A percentile compares a stretch with the other conserved stretches of the same genome.
These are phyloP conservation scores for Agriopis aurantiaria DNA, from an alignment of 2,888 invertebrate species.

Conservation along the genomic window DNA sequence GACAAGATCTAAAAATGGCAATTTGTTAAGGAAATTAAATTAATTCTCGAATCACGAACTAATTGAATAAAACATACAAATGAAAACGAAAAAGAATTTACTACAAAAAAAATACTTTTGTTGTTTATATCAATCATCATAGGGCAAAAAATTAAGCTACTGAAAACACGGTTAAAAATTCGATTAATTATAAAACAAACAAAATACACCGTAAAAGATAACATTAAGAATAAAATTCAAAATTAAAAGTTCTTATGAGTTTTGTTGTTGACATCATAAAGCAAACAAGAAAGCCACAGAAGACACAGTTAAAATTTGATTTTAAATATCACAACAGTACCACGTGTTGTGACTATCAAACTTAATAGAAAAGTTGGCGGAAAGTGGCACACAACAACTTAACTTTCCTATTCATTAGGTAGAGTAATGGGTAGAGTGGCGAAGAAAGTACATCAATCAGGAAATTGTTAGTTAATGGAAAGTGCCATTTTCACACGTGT, in stretches of 20 bases:
- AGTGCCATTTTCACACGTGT: slow-evolving; percentile 5
- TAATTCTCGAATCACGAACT: no score
- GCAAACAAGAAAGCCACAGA: not conserved
- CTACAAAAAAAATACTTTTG: no score
- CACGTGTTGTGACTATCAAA: not conserved
- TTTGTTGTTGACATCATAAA: no score
- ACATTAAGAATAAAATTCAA: no score
- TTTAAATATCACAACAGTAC: not conserved
- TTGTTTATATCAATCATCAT: no score
- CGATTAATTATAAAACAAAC: no score
- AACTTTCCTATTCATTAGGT: slow-evolving; percentile 5
- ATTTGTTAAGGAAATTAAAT: not conserved
- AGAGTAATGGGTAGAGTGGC: not conserved
- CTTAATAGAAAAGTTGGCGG: not conserved
- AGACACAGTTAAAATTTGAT: not conserved
- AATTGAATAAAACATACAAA: no score
- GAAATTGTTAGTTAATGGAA: slow-evolving; percentile 9
- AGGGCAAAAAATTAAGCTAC: no score
- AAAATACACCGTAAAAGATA: no score
- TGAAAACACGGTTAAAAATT: no score
- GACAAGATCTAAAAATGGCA: not conserved
- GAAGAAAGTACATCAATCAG: not conserved
- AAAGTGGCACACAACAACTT: not conserved
- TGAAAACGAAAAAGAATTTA: no score
- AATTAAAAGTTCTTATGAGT: no score